Evolutionary conservation across 1,140 invertebrate genomes (phyloP).

Genomic region (Caerostris extrusa): DNA sequence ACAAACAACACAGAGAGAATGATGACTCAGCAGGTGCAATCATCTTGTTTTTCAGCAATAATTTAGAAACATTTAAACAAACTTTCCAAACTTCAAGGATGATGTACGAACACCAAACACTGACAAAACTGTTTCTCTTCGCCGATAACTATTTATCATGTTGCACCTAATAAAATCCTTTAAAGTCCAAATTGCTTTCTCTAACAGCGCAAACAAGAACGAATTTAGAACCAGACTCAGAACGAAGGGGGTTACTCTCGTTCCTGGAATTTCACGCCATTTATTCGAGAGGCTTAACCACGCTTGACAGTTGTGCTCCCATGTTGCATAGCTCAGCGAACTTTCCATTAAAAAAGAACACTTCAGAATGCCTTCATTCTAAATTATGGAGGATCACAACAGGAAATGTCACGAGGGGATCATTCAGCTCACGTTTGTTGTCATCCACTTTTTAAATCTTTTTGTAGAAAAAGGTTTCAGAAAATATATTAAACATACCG

Average conservation of each 20-base stretch:
- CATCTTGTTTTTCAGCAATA: not conserved
- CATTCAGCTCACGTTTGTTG: not conserved
- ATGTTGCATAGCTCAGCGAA: not conserved
- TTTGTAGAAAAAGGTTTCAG: not conserved
- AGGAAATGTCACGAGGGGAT: not conserved
- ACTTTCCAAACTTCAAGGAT: not conserved
- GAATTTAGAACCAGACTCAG: not conserved
- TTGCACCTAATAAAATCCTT: slow-evolving; percentile 10
- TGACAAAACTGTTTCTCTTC: not conserved
- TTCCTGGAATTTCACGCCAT: slow-evolving; percentile 14
- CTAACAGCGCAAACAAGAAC: slow-evolving; percentile 1
- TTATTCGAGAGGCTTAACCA: slow-evolving; percentile 13
- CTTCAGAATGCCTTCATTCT: not conserved
- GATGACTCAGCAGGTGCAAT: not conserved
- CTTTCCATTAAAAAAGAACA: not conserved
- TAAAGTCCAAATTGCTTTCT: not conserved
- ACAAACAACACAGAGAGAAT: no score
- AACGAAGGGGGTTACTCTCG: not conserved
- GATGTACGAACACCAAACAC: no score
- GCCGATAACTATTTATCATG: not conserved
- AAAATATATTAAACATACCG: slow-evolving; percentile 17
- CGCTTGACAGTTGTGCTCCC: not conserved
- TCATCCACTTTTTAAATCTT: not conserved
- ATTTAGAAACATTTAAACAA: not conserved
- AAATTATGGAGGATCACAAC: not conserved